Conservation (phyloP, 2,797 vertebrate species). For the Thunnus albacares region DNA sequence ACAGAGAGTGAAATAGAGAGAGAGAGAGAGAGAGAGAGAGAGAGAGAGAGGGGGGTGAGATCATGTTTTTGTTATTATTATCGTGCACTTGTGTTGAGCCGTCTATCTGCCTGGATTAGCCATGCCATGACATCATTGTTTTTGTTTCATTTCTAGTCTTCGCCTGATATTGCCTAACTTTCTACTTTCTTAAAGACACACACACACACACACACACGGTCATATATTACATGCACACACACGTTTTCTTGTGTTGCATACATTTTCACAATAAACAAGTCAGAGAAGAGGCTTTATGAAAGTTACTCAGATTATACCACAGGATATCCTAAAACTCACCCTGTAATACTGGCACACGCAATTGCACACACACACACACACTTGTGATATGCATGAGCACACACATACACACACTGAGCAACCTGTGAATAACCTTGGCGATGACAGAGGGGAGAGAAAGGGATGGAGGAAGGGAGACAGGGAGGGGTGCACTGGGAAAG, state of each 20-base stretch:
- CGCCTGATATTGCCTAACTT: slow-evolving; percentile 75
- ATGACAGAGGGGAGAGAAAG: slow-evolving; percentile 69
- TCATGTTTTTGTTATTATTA: slow-evolving; percentile 90
- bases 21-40: slow-evolving; percentile 52
- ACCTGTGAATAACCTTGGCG: slow-evolving; percentile 79
- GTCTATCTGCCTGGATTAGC: slow-evolving; percentile 87
- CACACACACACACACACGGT: slow-evolving; percentile 35
- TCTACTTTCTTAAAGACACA: slow-evolving; percentile 62
- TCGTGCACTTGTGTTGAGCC: slow-evolving; percentile 85
- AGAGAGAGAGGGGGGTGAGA: slow-evolving; percentile 74
- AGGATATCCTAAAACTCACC: slow-evolving; percentile 26
- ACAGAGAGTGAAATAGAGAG: slow-evolving; percentile 41
- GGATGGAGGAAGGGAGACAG: slow-evolving; percentile 64
- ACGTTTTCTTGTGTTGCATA: slow-evolving; percentile 4
- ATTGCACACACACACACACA: not conserved
- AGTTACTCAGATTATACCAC: slow-evolving; percentile 33
- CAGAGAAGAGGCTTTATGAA: slow-evolving; percentile 36
- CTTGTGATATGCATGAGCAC: slow-evolving; percentile 1
- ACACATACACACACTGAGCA: slow-evolving; percentile 44
- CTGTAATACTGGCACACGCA: slow-evolving; percentile 20
- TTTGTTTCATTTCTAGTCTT: slow-evolving; percentile 85
- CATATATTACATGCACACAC: slow-evolving; percentile 22
- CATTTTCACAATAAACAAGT: slow-evolving; percentile 50
- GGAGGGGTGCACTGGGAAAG: slow-evolving; percentile 78
- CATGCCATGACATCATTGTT: slow-evolving; percentile 88